Evolutionary conservation across 2,888 invertebrate genomes (phyloP).

Genomic region (Zeuzera pyrina): DNA sequence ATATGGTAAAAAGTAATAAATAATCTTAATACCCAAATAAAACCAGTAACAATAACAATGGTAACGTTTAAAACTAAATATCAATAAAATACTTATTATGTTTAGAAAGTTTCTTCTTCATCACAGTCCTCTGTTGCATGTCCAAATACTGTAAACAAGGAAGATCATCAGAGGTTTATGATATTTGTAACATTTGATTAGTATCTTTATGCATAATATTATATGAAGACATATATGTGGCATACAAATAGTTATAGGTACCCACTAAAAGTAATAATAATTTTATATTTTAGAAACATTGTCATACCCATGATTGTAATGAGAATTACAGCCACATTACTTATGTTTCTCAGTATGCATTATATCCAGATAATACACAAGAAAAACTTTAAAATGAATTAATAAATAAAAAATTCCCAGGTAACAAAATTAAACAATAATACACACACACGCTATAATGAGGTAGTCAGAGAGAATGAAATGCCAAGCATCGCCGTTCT

Average conservation of each 20-base stretch:
- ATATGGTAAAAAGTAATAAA: constrained; percentile 45
- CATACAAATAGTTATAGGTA: no score
- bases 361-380: constrained; percentile 59
- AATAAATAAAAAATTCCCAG: no score
- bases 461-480: no score
- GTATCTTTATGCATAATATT: no score
- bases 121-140: constrained; percentile 90
- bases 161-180: no score
- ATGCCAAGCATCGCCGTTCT: no score
- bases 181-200: no score
- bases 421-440: no score
- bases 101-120: constrained; percentile 87
- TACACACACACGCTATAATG: no score
- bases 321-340: constrained; percentile 39
- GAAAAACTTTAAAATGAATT: no score
- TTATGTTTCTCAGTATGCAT: constrained; percentile 53
- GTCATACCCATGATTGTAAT: constrained; percentile 55
- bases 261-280: no score
- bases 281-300: constrained; percentile 25
- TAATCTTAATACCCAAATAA: constrained; percentile 55
- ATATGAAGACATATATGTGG: no score
- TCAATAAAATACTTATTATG: constrained; percentile 39
- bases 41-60: constrained; percentile 61
- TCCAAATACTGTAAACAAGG: constrained; percentile 84
- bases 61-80: constrained; percentile 55